phyloP scores from a whole-genome alignment of 2,113 vertebrate species.

The Clarias batrachus region DNA sequence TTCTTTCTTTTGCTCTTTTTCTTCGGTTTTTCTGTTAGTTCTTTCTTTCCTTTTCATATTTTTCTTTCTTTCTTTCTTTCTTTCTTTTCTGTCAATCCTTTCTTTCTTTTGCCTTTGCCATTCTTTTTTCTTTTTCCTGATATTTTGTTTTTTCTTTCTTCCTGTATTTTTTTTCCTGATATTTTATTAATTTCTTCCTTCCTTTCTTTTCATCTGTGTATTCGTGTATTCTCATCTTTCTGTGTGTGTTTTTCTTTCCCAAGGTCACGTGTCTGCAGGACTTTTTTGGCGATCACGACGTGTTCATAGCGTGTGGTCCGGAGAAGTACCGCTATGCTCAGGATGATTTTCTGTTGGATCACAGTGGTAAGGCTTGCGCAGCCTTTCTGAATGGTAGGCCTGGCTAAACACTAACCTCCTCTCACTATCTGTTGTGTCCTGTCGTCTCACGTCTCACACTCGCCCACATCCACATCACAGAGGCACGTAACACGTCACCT shows the following conservation, averaged over 20 bases:
- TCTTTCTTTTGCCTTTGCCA: neutral
- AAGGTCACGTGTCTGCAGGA: slow-evolving; percentile 93
- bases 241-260: slow-evolving; percentile 22
- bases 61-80: neutral
- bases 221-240: slow-evolving; percentile 4
- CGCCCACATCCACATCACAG: neutral
- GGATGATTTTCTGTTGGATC: slow-evolving; percentile 96
- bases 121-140: neutral
- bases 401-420: slow-evolving; percentile 61
- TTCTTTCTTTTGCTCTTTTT: neutral
- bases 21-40: neutral
- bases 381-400: slow-evolving; percentile 72
- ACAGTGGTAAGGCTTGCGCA: slow-evolving; percentile 84
- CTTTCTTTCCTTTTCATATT: neutral
- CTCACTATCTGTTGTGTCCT: slow-evolving; percentile 30
- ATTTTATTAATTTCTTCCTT: neutral
- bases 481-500: neutral
- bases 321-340: slow-evolving; percentile 95
- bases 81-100: neutral
- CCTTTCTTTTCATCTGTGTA: neutral
- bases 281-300: slow-evolving; percentile 97
- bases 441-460: neutral
- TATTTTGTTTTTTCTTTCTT: neutral
- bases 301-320: slow-evolving; percentile 95
- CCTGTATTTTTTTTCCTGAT: neutral